These are phyloP conservation scores for Puntigrus tetrazona DNA, from an alignment of 2,113 vertebrate genomes.

Conservation along the genomic window DNA sequence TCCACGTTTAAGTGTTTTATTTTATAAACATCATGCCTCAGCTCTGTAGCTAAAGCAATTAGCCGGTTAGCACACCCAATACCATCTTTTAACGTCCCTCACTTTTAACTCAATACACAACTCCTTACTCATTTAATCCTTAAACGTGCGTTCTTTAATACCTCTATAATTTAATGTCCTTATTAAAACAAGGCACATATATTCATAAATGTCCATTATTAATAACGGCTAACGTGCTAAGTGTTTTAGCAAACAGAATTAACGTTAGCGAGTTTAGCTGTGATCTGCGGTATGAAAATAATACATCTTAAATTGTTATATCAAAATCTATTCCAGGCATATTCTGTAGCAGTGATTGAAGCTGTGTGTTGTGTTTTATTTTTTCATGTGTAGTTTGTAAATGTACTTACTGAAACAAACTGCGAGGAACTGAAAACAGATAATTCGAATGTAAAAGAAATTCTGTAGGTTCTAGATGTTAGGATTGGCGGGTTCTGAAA, in stretches of 20 bases:
- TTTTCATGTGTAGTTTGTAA: not conserved
- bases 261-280: not conserved
- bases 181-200: too few relatives aligned
- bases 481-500: not conserved
- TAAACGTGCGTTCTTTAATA: not conserved
- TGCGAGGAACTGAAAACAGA: not conserved
- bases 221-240: not conserved
- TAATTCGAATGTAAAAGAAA: not conserved
- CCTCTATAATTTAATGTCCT: not conserved
- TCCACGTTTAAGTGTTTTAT: not conserved
- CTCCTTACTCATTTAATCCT: not conserved
- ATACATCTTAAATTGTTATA: not conserved
- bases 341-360: not conserved
- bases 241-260: not conserved
- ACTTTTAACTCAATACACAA: not conserved
- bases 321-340: not conserved
- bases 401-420: conserved; percentile 1
- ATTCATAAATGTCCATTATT: not conserved
- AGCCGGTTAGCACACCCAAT: not conserved
- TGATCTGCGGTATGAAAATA: not conserved
- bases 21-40: too few relatives aligned
- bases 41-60: not conserved
- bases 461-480: not conserved
- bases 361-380: not conserved
- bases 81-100: not conserved